phyloP scores from a whole-genome alignment of 2,113 vertebrate species.

The Crocuta crocuta region DNA sequence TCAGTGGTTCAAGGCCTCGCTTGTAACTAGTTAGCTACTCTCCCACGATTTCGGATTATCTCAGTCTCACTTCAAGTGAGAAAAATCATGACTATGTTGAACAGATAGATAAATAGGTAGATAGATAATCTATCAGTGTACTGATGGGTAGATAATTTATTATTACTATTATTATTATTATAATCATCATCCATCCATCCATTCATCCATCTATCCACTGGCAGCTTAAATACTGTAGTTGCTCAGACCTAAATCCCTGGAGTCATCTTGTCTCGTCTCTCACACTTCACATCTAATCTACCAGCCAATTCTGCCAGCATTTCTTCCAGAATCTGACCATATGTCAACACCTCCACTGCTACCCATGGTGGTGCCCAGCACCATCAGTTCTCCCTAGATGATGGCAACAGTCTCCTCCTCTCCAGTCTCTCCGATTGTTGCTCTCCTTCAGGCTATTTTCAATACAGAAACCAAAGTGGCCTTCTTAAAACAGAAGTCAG shows the following conservation, averaged over 20 bases:
- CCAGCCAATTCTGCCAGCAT: neutral
- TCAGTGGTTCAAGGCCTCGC: neutral
- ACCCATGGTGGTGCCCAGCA: neutral
- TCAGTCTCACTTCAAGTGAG: neutral
- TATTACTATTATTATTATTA: neutral
- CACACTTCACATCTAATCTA: neutral
- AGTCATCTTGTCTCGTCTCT: neutral
- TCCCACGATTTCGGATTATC: neutral
- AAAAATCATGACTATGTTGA: neutral
- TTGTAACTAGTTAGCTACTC: neutral
- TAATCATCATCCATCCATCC: neutral
- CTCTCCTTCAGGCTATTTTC: neutral
- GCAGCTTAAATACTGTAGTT: neutral
- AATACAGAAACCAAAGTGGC: neutral
- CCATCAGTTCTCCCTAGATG: neutral
- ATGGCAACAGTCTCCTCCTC: neutral
- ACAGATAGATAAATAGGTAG: neutral
- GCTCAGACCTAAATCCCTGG: neutral
- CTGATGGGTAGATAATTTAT: neutral
- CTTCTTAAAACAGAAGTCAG: slow-evolving; percentile 5
- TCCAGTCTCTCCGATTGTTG: neutral
- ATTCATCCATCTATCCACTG: neutral
- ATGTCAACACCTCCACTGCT: neutral
- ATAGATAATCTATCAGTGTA: neutral
- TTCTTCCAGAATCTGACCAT: neutral